Percentiles rank a stretch among this genome's conserved stretches.
These are phyloP conservation scores for Bradypodion ventrale DNA, from an alignment of 2,797 vertebrate genomes.

Conservation along the genomic window DNA sequence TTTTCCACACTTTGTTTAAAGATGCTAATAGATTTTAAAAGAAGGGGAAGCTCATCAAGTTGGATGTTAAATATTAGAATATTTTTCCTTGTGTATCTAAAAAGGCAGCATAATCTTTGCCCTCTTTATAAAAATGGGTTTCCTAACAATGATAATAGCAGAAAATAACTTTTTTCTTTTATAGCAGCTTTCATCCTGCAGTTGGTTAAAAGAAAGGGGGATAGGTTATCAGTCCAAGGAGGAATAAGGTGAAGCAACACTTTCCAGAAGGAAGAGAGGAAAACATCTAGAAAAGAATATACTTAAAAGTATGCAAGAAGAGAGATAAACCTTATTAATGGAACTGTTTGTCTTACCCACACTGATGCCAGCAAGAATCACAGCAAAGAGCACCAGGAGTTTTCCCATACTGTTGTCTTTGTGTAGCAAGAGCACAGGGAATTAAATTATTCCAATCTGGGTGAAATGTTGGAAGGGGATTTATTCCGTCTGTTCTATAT, in stretches of 20 bases:
- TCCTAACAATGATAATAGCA: neutral
- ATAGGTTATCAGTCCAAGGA: neutral
- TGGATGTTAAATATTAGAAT: too few species aligned
- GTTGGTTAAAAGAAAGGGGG: neutral
- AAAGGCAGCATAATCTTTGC: neutral
- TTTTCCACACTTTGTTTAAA: too few species aligned
- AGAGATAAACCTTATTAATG: neutral
- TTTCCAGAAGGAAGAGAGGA: neutral
- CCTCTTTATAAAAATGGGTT: neutral
- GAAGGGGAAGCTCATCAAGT: too few species aligned
- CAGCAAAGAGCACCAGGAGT: neutral
- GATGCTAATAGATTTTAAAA: too few species aligned
- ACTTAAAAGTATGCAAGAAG: neutral
- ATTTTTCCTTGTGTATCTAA: neutral
- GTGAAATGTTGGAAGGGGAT: neutral
- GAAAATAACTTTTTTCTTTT: too few species aligned
- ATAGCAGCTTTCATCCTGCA: neutral
- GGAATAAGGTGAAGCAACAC: neutral
- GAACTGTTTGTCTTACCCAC: constrained; percentile 15
- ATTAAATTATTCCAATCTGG: neutral
- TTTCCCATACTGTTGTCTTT: constrained; percentile 9
- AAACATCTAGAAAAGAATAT: neutral
- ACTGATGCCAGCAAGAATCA: constrained; percentile 12
- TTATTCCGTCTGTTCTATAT: neutral
- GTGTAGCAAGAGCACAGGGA: neutral